Percentiles rank a stretch among this genome's conserved stretches.
phyloP scores from a whole-genome alignment of 2,888 invertebrate genomes.

The Limnephilus rhombicus region DNA sequence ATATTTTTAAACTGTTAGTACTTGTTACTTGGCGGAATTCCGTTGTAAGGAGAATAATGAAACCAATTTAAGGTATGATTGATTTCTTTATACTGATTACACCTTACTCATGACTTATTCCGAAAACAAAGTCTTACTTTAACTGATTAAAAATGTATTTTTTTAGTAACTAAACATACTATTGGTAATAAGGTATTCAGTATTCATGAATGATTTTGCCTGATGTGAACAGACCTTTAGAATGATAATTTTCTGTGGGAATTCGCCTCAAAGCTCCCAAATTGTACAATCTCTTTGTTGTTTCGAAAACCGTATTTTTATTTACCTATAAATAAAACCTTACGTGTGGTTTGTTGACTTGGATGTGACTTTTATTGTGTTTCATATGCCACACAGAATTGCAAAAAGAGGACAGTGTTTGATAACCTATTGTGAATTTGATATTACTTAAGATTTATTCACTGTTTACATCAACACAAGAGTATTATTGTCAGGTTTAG shows the following conservation, averaged over 20 bases:
- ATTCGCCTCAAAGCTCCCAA: constrained; percentile 5
- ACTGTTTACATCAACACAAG: not conserved
- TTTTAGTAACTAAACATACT: not conserved
- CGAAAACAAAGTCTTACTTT: not conserved
- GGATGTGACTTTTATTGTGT: constrained; percentile 25
- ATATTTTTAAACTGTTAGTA: too few species aligned
- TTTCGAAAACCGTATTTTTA: constrained; percentile 4
- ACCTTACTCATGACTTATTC: not conserved
- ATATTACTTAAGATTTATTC: constrained; percentile 27
- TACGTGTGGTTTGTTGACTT: constrained; percentile 29
- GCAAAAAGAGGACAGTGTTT: constrained; percentile 16
- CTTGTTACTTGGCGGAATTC: too few species aligned
- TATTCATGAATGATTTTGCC: not conserved
- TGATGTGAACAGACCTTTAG: constrained; percentile 7
- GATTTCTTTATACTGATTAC: not conserved
- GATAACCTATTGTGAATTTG: constrained; percentile 30
- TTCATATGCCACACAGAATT: constrained; percentile 25
- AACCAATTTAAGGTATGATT: too few species aligned
- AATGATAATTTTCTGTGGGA: constrained; percentile 18
- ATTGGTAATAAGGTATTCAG: too few species aligned
- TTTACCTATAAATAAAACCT: constrained; percentile 31
- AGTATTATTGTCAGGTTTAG: not conserved
- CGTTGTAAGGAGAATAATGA: too few species aligned
- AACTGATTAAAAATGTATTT: not conserved
- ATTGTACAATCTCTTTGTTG: constrained; percentile 33